Percentiles rank a stretch among this genome's conserved stretches.
phyloP scores from a whole-genome alignment of 23 tunicate genomes.

The Halocynthia roretzi region DNA sequence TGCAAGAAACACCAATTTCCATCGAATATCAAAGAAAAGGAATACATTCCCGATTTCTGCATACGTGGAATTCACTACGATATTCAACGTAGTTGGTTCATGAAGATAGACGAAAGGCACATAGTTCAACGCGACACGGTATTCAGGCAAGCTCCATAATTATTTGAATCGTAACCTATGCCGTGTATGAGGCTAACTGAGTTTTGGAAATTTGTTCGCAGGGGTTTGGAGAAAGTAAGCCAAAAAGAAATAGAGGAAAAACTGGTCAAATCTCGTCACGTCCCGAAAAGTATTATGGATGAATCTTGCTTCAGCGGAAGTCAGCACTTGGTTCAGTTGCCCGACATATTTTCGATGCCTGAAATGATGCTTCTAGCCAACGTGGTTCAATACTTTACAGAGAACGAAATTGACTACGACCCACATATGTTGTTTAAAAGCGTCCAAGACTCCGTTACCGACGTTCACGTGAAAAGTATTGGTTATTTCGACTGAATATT shows the following conservation, averaged over 20 bases:
- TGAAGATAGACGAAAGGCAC: slow-evolving; percentile 89
- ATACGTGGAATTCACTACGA: slow-evolving; percentile 95
- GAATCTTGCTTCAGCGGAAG: slow-evolving; percentile 55
- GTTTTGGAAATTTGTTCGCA: not conserved
- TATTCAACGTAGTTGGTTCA: slow-evolving; percentile 62
- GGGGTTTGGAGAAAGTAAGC: slow-evolving; percentile 3
- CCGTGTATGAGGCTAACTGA: too few relatives aligned
- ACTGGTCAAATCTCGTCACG: slow-evolving; percentile 32
- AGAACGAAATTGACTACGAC: slow-evolving; percentile 51
- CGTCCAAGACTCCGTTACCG: slow-evolving; percentile 57
- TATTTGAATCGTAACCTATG: too few relatives aligned
- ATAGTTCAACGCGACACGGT: slow-evolving; percentile 83
- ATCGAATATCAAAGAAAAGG: slow-evolving; percentile 19
- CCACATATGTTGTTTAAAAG: slow-evolving; percentile 66
- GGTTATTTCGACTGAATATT: not conserved
- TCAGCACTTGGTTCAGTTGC: slow-evolving; percentile 53
- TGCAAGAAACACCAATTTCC: slow-evolving; percentile 75
- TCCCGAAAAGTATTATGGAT: slow-evolving; percentile 69
- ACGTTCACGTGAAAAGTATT: slow-evolving; percentile 47
- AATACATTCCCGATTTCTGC: slow-evolving; percentile 72
- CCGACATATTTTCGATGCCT: slow-evolving; percentile 88
- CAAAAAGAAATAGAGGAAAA: not conserved
- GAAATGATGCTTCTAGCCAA: slow-evolving; percentile 94
- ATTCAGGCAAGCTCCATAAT: slow-evolving; percentile 18
- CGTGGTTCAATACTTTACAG: slow-evolving; percentile 60